Base-by-base conservation (phyloP, 2,113 vertebrate genomes). In the Eulacestoma nigropectus region DNA sequence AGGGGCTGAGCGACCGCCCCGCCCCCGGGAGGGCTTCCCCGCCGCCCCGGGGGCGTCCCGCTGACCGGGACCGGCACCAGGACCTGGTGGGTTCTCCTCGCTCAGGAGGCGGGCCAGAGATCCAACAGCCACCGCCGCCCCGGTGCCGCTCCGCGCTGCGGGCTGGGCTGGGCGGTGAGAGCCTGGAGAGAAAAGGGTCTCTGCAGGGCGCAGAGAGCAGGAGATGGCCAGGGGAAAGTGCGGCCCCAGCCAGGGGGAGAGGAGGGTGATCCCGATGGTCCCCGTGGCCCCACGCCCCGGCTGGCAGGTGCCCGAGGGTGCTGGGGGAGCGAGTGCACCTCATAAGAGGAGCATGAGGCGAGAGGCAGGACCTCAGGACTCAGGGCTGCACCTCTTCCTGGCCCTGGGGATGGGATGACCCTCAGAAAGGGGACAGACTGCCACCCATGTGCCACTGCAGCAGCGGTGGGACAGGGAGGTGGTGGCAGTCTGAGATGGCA, bases 21-120 rank as follows among this genome's bases (percentile, higher is more conserved):
- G 65, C 87, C 82, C 75, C 63, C 67, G 49, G 29, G 49, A 80
- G 84, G 69, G 81, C 42, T 83, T 81, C 56, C 78, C 88, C 82
- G 0, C 30, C 6, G 17, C 33, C 32, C 18, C 20, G 13, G 26
- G 11, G 21, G 35, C 13, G 41, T 18, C 57, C 50, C 30, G 18
- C 19, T 2, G 30, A 41, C 56, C 10, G 11, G 33, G 25, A 35
- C 5, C 8, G 9, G 52, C 29, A 20, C 4, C 9, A 0, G 10
- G 19, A 7, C 5, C 9, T n/a, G 2, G 4, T 12, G 33, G 13
- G 39, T 5, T 33, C 11, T 52, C 5, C 33, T 50, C 12, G 5
- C 35, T 57, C 18, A 4, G 16, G 19, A 8, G 6, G 2, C 3
- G 10, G 7, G 16, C 10, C 23, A n/a, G 39, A 12, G 20, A 33